Evolutionary conservation across 2,113 vertebrate genomes (phyloP), one percentile per base, ranked within the genome.

Genomic region (Parus major): DNA sequence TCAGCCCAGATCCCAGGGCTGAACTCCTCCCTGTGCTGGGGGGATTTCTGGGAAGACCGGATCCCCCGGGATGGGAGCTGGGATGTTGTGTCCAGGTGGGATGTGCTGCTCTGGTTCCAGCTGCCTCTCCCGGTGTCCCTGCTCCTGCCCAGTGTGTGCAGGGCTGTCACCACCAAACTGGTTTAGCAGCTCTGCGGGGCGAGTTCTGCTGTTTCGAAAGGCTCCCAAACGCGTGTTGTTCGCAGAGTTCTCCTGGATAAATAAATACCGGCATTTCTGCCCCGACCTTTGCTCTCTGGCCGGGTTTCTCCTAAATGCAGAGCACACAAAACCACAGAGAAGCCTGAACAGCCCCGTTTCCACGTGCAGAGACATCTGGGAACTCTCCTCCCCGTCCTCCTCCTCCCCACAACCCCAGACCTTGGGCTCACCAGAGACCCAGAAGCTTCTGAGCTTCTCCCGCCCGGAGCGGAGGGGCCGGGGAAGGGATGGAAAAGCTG

Each of bases 251-350:
- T 88, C 93, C 88, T 96, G 92, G 69, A 96, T 90, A 97, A 97
- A 97, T 64, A 97, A 97, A 97, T 72, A 93, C 80, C 76, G 25
- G 90, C 95, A 65, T 96, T 97, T 95, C 97, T 96, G 53, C 60
- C 90, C 92, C 87, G 97, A 97, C 97, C 96, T 97, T 97, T 96
- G 95, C 91, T 96, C 94, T 61, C 88, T 8, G 70, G 91, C 94
- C 79, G 90, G 83, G 75, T 97, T 97, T 92, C 96, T 97, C 92
- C 93, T 96, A 97, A 97, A 95, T 2, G 92, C 90, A 27, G 96
- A 95, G 96, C 95, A 95, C 29, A 68, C 24, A 7, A 86, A 97
- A 56, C 47, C 29, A 52, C 3, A 0, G 18, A 49, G 70, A 4
- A 85, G 77, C 60, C 76, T 7, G 0, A 3, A 1, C 33, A 31